Evolutionary conservation across 2,113 vertebrate species (phyloP), one percentile per base, ranked within the genome.

Genomic region (Dunckerocampus dactyliophorus): DNA sequence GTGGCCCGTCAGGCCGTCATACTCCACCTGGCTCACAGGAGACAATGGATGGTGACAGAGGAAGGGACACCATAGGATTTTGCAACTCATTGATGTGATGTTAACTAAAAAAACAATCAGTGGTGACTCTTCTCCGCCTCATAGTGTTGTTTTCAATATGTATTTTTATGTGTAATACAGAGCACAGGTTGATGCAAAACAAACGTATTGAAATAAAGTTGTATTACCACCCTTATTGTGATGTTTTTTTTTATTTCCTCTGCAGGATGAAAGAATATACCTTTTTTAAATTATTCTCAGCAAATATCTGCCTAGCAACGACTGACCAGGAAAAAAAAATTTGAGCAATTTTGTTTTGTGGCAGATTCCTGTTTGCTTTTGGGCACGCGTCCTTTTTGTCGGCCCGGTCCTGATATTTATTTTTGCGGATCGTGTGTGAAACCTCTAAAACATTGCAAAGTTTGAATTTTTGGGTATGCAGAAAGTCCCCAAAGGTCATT

Each of bases 1-100:
- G 1, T 90, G 88, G 2, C 95, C 94, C 0, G 94, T 96, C 87
- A 97, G 88, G 62, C 95, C 95, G 0, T 95, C 94, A 48, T 95
- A 97, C 92, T 96, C 95, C 87, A 95, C 95, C 95, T 96, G 86
- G 62, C 24, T 74, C 61, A 57, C 55, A 62, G 45, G 53, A 0
- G n/a, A 17, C 59, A n/a, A n/a, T n/a, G n/a, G n/a, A n/a, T n/a
- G 54, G 63, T 16, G 54, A 37, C 45, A 72, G 62, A 67, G 24
- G 65, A 31, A 49, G 15, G 45, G 20, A 59, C 7, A 45, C 59
- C 24, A 54, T 21, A 13, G 2, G 1, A 7, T 39, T 10, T 14
- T 2, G 11, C 19, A 17, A 13, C 19, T 55, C 17, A 19, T 55
- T 37, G 6, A 3, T 11, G 6, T 5, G 11, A 12, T 39, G 6